Conservation (phyloP, 1,140 invertebrate species). For the Zophobas atratus region DNA sequence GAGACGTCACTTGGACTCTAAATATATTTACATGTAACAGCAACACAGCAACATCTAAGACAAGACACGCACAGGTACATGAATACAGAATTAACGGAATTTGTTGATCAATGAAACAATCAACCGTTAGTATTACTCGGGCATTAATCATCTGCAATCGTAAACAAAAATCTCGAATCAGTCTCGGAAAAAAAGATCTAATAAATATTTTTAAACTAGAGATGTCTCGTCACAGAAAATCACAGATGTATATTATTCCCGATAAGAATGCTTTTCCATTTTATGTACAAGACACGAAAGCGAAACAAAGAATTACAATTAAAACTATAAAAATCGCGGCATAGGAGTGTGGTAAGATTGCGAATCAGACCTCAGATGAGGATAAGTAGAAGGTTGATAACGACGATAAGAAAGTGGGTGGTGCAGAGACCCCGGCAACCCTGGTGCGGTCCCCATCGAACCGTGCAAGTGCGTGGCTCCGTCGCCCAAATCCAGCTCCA, state of each 20-base stretch:
- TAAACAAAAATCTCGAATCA: slow-evolving; percentile 38
- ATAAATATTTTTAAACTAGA: slow-evolving; percentile 48
- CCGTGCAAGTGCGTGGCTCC: slow-evolving; percentile 74
- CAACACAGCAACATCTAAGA: slow-evolving; percentile 59
- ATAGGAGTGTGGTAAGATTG: slow-evolving; percentile 59
- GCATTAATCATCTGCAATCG: slow-evolving; percentile 29
- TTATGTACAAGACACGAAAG: slow-evolving; percentile 54
- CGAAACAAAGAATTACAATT: slow-evolving; percentile 49
- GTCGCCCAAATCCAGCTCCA: slow-evolving; percentile 83
- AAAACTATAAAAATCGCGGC: slow-evolving; percentile 58
- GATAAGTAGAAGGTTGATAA: slow-evolving; percentile 62
- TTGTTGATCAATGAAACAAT: slow-evolving; percentile 38
- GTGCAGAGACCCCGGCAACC: slow-evolving; percentile 52
- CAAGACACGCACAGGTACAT: slow-evolving; percentile 61
- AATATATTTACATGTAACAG: slow-evolving; percentile 57
- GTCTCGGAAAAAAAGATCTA: slow-evolving; percentile 42
- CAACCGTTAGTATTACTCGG: slow-evolving; percentile 43
- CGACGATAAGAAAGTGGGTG: slow-evolving; percentile 58
- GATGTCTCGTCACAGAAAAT: slow-evolving; percentile 51
- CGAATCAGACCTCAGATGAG: slow-evolving; percentile 62
- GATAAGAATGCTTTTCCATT: slow-evolving; percentile 44
- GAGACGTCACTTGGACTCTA: slow-evolving; percentile 51
- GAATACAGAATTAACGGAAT: slow-evolving; percentile 58
- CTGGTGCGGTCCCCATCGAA: slow-evolving; percentile 45
- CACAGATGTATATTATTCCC: slow-evolving; percentile 55